A percentile compares a stretch with the other conserved stretches of the same genome.
These are phyloP conservation scores for Anthopleura xanthogrammica DNA, from an alignment of 92 coral and sea anemone genomes.

Conservation along the genomic window DNA sequence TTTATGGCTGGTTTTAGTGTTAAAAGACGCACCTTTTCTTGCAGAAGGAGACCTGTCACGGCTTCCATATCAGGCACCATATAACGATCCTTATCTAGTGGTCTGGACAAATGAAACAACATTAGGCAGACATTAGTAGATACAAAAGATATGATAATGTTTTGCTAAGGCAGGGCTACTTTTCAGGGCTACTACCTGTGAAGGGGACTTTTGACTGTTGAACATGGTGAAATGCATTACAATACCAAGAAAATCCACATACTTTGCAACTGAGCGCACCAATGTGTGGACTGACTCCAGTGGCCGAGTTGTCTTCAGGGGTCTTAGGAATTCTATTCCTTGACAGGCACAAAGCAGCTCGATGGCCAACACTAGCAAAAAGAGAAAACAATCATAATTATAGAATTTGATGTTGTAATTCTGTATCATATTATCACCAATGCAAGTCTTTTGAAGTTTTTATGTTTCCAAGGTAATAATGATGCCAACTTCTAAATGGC, in stretches of 20 bases:
- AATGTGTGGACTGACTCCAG: conserved; percentile 80
- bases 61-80: conserved; percentile 88
- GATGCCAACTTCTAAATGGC: neutral
- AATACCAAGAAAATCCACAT: conserved; percentile 19
- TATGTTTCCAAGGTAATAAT: no score
- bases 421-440: neutral
- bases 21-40: conserved; percentile 66
- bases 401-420: neutral
- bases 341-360: conserved; percentile 90
- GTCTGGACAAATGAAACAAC: conserved; percentile 36
- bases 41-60: conserved; percentile 54
- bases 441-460: no score
- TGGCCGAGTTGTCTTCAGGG: conserved; percentile 90
- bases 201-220: neutral
- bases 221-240: neutral
- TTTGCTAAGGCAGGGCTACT: no score
- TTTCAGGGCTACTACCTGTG: neutral
- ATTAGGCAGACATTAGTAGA: neutral
- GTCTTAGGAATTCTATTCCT: conserved; percentile 88
- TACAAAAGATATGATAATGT: neutral
- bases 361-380: conserved; percentile 70
- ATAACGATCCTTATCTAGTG: conserved; percentile 81
- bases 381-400: neutral
- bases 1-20: no score
- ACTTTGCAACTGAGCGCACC: conserved; percentile 76